phyloP scores from a whole-genome alignment of 2,888 invertebrate species.

The Tromatobia lineatoria region DNA sequence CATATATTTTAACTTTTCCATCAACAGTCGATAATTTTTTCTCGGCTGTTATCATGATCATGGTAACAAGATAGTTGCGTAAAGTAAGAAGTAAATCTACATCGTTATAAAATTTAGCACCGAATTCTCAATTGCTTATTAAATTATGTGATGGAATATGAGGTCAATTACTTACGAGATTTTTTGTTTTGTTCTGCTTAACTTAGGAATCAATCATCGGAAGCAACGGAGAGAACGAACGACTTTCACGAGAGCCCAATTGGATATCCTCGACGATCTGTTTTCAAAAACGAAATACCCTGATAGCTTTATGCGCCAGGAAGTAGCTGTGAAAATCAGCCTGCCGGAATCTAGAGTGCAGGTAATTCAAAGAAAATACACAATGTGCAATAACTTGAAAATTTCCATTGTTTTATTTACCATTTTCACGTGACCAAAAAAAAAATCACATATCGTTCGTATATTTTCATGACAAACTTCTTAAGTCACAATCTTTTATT shows the following conservation, averaged over 20 bases:
- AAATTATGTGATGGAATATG: neutral
- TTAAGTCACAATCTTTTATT: too few species aligned
- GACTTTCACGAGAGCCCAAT: conserved; percentile 98
- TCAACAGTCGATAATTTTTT: too few species aligned
- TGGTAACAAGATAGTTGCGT: too few species aligned
- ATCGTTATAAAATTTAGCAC: too few species aligned
- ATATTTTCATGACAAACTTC: too few species aligned
- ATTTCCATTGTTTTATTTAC: too few species aligned
- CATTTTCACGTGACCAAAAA: too few species aligned
- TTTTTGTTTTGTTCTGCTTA: conserved; percentile 71
- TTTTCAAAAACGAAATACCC: conserved; percentile 99
- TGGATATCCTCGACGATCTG: conserved; percentile 97
- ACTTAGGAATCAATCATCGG: conserved; percentile 92
- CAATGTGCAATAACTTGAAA: neutral
- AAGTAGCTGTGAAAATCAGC: conserved; percentile 98
- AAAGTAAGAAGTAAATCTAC: too few species aligned
- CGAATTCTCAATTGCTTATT: neutral
- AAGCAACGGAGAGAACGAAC: conserved; percentile 99
- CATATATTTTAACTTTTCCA: too few species aligned
- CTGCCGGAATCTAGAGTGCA: conserved; percentile 99
- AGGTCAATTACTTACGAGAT: neutral
- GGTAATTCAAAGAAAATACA: conserved; percentile 87
- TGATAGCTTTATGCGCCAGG: conserved; percentile 99
- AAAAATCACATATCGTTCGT: too few species aligned
- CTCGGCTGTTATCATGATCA: too few species aligned